Conservation (phyloP, 92 coral and sea anemone genomes). For the Epizoanthus fatuus region DNA sequence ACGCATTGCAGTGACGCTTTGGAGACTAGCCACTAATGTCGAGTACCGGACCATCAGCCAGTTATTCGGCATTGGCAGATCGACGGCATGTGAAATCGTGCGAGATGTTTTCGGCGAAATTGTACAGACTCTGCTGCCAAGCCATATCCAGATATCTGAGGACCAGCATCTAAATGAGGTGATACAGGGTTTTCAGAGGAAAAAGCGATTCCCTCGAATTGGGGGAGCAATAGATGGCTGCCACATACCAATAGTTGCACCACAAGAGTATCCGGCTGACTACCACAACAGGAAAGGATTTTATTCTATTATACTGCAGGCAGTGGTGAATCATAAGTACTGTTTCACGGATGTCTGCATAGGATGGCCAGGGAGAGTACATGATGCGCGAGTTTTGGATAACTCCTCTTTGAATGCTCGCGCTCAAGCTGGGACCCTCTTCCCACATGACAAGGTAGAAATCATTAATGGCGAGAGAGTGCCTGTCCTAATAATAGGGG, state of each 20-base stretch:
- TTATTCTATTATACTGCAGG: constrained; percentile 55
- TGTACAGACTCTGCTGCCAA: constrained; percentile 38
- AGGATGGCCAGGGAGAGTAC: constrained; percentile 63
- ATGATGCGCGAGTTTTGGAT: constrained; percentile 39
- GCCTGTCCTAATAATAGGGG: constrained; percentile 21
- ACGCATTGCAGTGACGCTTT: constrained; percentile 25
- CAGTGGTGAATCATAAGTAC: constrained; percentile 44
- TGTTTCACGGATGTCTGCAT: constrained; percentile 49
- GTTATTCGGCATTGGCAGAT: constrained; percentile 16
- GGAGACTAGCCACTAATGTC: constrained; percentile 46
- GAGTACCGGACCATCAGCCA: constrained; percentile 57
- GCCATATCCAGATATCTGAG: constrained; percentile 31
- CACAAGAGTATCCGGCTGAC: constrained; percentile 44
- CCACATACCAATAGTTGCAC: constrained; percentile 48
- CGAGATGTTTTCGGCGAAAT: constrained; percentile 44
- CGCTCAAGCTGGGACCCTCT: background rate
- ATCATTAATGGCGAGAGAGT: constrained; percentile 21
- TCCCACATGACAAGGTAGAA: background rate
- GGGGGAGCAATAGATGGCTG: constrained; percentile 59
- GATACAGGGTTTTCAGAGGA: constrained; percentile 39
- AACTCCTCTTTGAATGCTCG: constrained; percentile 22
- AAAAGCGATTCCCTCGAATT: constrained; percentile 57
- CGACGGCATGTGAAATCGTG: constrained; percentile 23
- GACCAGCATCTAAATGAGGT: constrained; percentile 35
- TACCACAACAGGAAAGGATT: constrained; percentile 53